Evolutionary conservation across 2,797 vertebrate genomes (phyloP).

Genomic region (Hirundo rustica): DNA sequence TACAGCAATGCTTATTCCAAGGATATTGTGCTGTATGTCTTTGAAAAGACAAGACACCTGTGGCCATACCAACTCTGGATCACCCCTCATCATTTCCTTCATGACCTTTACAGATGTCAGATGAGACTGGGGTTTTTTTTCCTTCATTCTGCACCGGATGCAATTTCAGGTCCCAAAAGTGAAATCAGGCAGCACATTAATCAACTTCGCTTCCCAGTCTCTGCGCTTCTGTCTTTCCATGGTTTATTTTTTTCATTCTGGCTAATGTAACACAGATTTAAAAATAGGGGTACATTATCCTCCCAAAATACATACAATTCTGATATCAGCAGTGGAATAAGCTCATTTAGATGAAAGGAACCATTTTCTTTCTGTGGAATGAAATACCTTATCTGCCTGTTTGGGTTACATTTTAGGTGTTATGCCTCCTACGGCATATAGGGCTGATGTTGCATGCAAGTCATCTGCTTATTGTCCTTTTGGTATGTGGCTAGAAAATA

Average conservation of each 20-base stretch:
- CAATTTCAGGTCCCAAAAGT: constrained; percentile 60
- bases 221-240: constrained; percentile 7
- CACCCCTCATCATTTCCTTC: constrained; percentile 44
- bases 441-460: constrained; percentile 57
- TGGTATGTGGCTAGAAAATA: constrained; percentile 54
- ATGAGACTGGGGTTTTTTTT: background rate
- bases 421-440: constrained; percentile 33
- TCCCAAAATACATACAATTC: constrained; percentile 5
- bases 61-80: background rate
- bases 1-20: background rate
- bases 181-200: constrained; percentile 71
- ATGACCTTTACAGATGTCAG: constrained; percentile 68
- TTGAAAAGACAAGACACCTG: constrained; percentile 20
- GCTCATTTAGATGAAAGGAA: constrained; percentile 60
- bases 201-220: constrained; percentile 43
- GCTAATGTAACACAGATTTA: constrained; percentile 23
- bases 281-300: constrained; percentile 4
- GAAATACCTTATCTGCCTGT: constrained; percentile 57
- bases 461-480: constrained; percentile 56
- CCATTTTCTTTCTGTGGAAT: constrained; percentile 44
- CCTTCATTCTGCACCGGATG: constrained; percentile 49
- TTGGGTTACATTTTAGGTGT: constrained; percentile 54
- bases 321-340: constrained; percentile 26
- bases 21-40: constrained; percentile 1
- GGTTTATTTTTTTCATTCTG: constrained; percentile 37